Conservation (phyloP, 1,140 invertebrate genomes). For the Calycopis cecrops region DNA sequence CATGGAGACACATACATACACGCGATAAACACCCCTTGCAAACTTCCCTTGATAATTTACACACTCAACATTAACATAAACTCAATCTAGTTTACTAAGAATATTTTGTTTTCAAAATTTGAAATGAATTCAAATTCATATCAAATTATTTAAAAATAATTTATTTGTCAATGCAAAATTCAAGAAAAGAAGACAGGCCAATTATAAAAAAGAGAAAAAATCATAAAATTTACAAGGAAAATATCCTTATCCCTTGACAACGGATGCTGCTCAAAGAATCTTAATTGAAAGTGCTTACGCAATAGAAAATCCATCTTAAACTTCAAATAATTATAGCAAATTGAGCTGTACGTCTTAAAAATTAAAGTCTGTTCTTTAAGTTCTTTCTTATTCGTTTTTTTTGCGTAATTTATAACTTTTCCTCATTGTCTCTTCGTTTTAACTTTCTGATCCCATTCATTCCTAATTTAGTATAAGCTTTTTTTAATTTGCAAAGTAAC, state of each 20-base stretch:
- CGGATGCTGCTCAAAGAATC: conserved; percentile 5
- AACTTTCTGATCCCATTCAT: neutral
- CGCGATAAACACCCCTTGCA: too few species aligned
- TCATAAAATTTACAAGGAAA: conserved; percentile 2
- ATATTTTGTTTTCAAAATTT: too few species aligned
- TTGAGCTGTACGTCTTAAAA: neutral
- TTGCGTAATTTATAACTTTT: neutral
- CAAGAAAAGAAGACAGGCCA: neutral
- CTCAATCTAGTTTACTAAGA: too few species aligned
- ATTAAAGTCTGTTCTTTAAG: neutral
- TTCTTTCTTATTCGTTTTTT: neutral
- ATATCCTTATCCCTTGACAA: conserved; percentile 8
- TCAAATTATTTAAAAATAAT: too few species aligned
- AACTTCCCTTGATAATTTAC: too few species aligned
- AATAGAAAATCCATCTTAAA: conserved; percentile 11
- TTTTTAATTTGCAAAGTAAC: too few species aligned
- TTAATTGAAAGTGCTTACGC: conserved; percentile 19
- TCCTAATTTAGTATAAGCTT: too few species aligned
- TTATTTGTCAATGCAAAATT: too few species aligned
- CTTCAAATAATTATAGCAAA: neutral
- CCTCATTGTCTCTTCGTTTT: neutral
- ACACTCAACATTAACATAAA: too few species aligned
- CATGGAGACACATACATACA: too few species aligned
- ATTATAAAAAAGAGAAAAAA: neutral
- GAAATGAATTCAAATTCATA: too few species aligned